Percentiles rank a stretch among this genome's conserved stretches.
Evolutionary conservation across 2,888 invertebrate genomes (phyloP).

Genomic region (Lithophane leautieri): DNA sequence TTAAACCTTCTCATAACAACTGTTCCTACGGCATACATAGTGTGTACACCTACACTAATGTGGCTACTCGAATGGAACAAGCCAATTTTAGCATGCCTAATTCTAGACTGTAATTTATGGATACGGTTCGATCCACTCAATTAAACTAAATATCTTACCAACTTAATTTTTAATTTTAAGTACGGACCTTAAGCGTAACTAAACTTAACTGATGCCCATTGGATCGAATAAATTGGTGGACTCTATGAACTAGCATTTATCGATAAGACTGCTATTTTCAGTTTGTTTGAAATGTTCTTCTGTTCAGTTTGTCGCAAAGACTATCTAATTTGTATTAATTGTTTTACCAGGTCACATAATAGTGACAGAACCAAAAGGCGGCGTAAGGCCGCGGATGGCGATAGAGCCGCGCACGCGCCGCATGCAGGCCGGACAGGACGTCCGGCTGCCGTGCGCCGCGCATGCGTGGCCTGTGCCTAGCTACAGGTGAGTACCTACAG

Average conservation of each 20-base stretch:
- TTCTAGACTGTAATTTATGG: background rate
- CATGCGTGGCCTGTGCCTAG: constrained; percentile 95
- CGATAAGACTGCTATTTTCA: background rate
- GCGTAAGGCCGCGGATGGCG: constrained; percentile 93
- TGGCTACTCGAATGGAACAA: background rate
- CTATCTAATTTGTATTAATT: background rate
- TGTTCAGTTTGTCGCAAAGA: background rate
- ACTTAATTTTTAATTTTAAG: background rate
- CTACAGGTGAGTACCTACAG: constrained; percentile 91
- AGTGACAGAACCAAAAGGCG: constrained; percentile 94
- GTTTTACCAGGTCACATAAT: constrained; percentile 91
- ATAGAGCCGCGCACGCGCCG: constrained; percentile 93
- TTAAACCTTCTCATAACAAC: background rate
- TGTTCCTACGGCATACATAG: no score
- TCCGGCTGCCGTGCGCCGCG: constrained; percentile 94
- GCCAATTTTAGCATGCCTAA: background rate
- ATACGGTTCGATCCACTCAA: background rate
- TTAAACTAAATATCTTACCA: background rate
- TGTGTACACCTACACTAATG: no score
- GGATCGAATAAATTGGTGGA: no score
- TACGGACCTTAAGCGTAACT: background rate
- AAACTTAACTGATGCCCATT: background rate
- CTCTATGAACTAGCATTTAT: background rate
- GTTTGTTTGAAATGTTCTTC: background rate
- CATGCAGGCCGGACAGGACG: constrained; percentile 93